Evolutionary conservation across 2,888 invertebrate species (phyloP).

Genomic region (Drymonia ruficornis): DNA sequence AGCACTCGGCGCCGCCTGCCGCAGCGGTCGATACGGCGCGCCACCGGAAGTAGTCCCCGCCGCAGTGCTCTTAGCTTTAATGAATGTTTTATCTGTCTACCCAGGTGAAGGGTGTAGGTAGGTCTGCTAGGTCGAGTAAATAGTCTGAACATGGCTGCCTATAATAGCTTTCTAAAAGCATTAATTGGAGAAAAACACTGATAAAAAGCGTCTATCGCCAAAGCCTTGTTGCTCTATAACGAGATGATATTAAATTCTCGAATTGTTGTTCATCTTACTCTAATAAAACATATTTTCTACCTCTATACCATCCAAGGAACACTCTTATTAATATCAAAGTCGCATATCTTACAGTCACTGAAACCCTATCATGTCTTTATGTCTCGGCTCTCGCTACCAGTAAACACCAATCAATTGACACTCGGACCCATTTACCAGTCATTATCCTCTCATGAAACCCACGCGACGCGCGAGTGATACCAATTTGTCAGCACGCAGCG

Average conservation of each 20-base stretch:
- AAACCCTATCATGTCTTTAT: too few species aligned
- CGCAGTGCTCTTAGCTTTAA: neutral
- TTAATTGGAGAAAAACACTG: too few species aligned
- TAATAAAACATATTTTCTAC: too few species aligned
- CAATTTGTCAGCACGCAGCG: neutral
- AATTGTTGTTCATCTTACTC: too few species aligned
- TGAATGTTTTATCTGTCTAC: neutral
- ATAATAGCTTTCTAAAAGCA: too few species aligned
- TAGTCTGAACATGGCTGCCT: too few species aligned
- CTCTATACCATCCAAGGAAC: too few species aligned
- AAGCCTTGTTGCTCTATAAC: too few species aligned
- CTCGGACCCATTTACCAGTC: slow-evolving; percentile 1
- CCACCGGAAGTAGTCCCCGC: slow-evolving; percentile 3
- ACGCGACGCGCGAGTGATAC: slow-evolving; percentile 2
- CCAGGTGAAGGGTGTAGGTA: neutral
- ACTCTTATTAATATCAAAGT: too few species aligned
- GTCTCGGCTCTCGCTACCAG: neutral
- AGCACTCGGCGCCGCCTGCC: neutral
- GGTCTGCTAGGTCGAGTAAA: neutral
- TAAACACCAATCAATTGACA: slow-evolving; percentile 2
- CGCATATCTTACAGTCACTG: neutral
- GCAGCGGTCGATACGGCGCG: slow-evolving; percentile 14
- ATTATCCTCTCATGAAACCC: slow-evolving; percentile 1
- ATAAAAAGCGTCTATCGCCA: too few species aligned
- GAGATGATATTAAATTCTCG: too few species aligned